phyloP scores from a whole-genome alignment of 2,797 vertebrate genomes.

The Gadopsis bispinosus region DNA sequence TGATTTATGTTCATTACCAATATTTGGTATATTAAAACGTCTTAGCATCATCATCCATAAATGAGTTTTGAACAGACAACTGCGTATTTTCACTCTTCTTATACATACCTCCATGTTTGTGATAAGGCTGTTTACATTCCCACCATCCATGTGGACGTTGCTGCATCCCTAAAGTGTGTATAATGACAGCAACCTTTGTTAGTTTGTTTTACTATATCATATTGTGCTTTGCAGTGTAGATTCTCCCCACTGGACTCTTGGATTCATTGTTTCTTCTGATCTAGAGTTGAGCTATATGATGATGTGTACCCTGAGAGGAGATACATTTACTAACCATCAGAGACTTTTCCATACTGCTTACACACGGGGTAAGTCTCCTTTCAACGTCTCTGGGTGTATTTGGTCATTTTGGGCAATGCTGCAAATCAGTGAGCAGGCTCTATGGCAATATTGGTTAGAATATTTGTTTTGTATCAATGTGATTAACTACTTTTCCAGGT shows the following conservation, averaged over 20 bases:
- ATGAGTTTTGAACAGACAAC: background rate
- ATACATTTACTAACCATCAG: background rate
- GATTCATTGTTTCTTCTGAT: background rate
- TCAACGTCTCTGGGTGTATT: background rate
- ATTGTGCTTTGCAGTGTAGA: background rate
- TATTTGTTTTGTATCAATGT: background rate
- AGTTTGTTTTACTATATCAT: constrained; percentile 3
- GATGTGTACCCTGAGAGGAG: background rate
- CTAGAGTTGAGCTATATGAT: background rate
- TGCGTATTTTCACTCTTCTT: background rate
- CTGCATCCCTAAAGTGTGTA: background rate
- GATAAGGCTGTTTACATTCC: background rate
- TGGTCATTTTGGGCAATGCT: background rate
- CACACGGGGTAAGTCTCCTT: background rate
- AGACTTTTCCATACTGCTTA: background rate
- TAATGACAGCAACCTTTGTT: background rate
- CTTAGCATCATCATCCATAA: background rate
- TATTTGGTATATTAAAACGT: background rate
- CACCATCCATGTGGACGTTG: background rate
- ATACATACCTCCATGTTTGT: background rate
- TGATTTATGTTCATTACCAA: background rate
- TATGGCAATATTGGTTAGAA: background rate
- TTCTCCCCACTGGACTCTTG: background rate
- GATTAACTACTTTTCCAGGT: background rate
- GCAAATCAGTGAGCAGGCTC: background rate